Evolutionary conservation across 2,888 invertebrate species (phyloP), one percentile per base, ranked within the genome.

Genomic region (Linhomoeus sp.): DNA sequence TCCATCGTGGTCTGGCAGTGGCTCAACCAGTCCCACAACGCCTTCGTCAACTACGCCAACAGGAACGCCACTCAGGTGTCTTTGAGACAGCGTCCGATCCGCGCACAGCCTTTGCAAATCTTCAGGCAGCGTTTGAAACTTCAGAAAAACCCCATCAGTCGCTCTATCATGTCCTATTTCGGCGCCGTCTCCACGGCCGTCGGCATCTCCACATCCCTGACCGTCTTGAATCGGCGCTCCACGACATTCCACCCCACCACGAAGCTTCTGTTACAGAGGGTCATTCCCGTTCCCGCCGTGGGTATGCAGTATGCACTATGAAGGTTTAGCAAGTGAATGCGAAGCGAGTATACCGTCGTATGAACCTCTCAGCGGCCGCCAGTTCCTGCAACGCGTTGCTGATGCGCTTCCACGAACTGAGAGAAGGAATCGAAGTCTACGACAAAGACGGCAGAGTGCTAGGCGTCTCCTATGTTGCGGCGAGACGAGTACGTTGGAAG

Each of bases 11-110:
- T 72, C 56, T 72, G 71, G 71, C 71, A 72, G 54, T 70, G 70
- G 70, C 53, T 71, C 43, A 72, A 72, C 57, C 71, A 72, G 58
- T 70, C 67, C 42, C 72, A 72, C 55, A 72, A 72, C 52, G 72
- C 72, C 1, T 67, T 67, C 53, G 70, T 72, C 43, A 72, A 72
- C 56, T 72, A 67, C 53, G 60, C 70, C 40, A 72, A 72, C 58
- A 57, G 71, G 49, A 72, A 72, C 58, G 70, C 71, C 3, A 61
- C 69, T 3, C 70, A 71, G 63, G 70, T 69, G 38, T 15, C 15
- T 33, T n/a, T n/a, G n/a, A n/a, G n/a, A n/a, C n/a, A n/a, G n/a
- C n/a, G n/a, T n/a, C n/a, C n/a, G n/a, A n/a, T n/a, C n/a, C n/a
- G n/a, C 15, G 15, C 33, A 33, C 33, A 33, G 33, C 15, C 33